phyloP scores from a whole-genome alignment of 2,797 vertebrate genomes.

The Euthynnus affinis region DNA sequence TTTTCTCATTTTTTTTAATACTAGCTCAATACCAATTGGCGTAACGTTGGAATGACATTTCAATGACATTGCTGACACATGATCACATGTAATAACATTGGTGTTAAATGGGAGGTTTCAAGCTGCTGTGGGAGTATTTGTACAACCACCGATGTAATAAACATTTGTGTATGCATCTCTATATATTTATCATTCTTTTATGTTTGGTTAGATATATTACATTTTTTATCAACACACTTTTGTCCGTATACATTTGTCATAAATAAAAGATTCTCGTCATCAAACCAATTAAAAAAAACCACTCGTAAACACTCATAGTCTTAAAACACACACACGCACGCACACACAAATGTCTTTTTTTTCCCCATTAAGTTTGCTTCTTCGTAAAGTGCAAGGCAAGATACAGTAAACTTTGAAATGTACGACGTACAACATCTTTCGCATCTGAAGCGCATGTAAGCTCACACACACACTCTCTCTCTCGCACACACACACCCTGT shows the following conservation, averaged over 20 bases:
- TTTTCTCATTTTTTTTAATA: slow-evolving; percentile 18
- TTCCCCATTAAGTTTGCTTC: slow-evolving; percentile 77
- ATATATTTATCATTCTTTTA: slow-evolving; percentile 67
- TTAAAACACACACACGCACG: slow-evolving; percentile 54
- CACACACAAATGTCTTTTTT: slow-evolving; percentile 49
- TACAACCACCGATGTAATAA: slow-evolving; percentile 64
- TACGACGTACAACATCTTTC: slow-evolving; percentile 64
- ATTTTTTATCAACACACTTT: slow-evolving; percentile 69
- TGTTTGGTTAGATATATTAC: slow-evolving; percentile 78
- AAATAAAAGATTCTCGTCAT: slow-evolving; percentile 75
- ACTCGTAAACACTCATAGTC: slow-evolving; percentile 64
- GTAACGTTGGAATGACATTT: slow-evolving; percentile 8
- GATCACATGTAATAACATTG: slow-evolving; percentile 15
- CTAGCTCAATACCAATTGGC: slow-evolving; percentile 12
- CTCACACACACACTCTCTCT: slow-evolving; percentile 26
- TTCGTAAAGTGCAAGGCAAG: slow-evolving; percentile 89
- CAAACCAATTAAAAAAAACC: slow-evolving; percentile 71
- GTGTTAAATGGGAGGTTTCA: slow-evolving; percentile 37
- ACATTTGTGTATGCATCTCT: slow-evolving; percentile 63
- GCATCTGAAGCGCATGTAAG: slow-evolving; percentile 42
- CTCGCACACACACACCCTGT: slow-evolving; percentile 28
- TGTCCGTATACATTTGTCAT: slow-evolving; percentile 76
- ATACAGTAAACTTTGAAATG: slow-evolving; percentile 87
- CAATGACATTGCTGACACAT: slow-evolving; percentile 12
- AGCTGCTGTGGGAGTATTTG: slow-evolving; percentile 49